Base-by-base conservation (phyloP, 2,888 invertebrate species). In the Andrena dorsata region DNA sequence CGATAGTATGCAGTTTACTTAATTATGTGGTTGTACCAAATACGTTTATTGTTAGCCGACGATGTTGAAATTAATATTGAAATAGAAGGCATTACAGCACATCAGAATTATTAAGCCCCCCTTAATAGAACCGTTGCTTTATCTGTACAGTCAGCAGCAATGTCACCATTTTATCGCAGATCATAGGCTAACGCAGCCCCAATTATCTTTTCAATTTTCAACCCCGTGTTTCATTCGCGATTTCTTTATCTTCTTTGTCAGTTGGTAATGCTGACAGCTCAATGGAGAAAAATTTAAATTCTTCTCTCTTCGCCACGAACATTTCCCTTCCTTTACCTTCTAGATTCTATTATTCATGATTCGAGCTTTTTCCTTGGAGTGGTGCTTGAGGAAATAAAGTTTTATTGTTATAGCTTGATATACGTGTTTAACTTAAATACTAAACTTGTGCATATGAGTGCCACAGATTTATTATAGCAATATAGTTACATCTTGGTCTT, bases 51-150 rank as follows among this genome's bases (percentile, higher is more conserved):
- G 32, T 32, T 4, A 58, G 35, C 20, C 6, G 58, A 35, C 49
- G 26, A 72, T 61, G 51, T 26, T 53, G 56, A 56, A 56, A 68
- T 26, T 75, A 47, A 53, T 66, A 71, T 58, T 35, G 65, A 66
- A 74, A 78, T 72, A 56, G 61, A 35, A 53, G 47, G 35, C 8
- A 30, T 58, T 61, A 16, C 49, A n/a, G 35, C n/a, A 26, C 35
- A 61, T 51, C 49, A 23, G 35, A 49, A 23, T 23, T 68, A 28
- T 41, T 61, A 63, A 64, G 51, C 32, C n/a, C n/a, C 4, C 47
- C 26, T 35, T 81, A 76, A 76, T 73, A 26, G 80, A 81, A 81
- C 77, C 73, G 63, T 70, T 76, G 69, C 60, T 53, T 60, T 64
- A 63, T 65, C 65, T 20, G 23, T 60, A 53, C 23, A 68, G 66